phyloP scores from a whole-genome alignment of 1,140 invertebrate genomes.

The Leptinotarsa undecemlineata region DNA sequence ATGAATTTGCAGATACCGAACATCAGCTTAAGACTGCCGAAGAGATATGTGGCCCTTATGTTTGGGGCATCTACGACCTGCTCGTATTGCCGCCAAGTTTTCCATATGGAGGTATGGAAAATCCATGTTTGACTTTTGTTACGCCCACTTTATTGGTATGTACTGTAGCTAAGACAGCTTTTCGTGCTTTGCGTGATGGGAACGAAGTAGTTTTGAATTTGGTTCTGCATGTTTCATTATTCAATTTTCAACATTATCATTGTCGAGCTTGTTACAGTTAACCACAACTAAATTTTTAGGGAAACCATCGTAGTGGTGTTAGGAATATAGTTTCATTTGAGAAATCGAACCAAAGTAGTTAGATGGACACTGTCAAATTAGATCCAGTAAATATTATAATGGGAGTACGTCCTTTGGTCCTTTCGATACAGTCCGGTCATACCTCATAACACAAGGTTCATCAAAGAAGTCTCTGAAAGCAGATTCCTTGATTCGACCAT shows the following conservation, averaged over 20 bases:
- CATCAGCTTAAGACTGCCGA: slow-evolving; percentile 83
- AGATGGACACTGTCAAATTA: too few relatives aligned
- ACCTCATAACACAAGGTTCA: too few relatives aligned
- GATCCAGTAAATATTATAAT: too few relatives aligned
- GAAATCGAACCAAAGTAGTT: too few relatives aligned
- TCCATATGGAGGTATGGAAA: slow-evolving; percentile 97
- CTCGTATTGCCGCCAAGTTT: slow-evolving; percentile 92
- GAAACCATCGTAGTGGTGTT: too few relatives aligned
- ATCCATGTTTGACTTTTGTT: slow-evolving; percentile 93
- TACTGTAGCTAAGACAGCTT: not conserved
- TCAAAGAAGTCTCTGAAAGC: too few relatives aligned
- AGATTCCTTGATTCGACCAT: too few relatives aligned
- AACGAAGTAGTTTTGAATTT: not conserved
- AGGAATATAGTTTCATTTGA: too few relatives aligned
- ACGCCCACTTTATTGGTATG: slow-evolving; percentile 83
- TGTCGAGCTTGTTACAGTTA: too few relatives aligned
- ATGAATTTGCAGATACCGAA: slow-evolving; percentile 89
- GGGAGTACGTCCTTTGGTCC: too few relatives aligned
- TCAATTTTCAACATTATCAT: not conserved
- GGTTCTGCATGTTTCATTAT: not conserved
- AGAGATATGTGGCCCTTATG: slow-evolving; percentile 77
- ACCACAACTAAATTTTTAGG: too few relatives aligned
- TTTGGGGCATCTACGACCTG: slow-evolving; percentile 88
- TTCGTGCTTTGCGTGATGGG: not conserved
- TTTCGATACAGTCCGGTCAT: too few relatives aligned